These are phyloP conservation scores for Patella depressa DNA, from an alignment of 2,888 invertebrate species.

Conservation along the genomic window DNA sequence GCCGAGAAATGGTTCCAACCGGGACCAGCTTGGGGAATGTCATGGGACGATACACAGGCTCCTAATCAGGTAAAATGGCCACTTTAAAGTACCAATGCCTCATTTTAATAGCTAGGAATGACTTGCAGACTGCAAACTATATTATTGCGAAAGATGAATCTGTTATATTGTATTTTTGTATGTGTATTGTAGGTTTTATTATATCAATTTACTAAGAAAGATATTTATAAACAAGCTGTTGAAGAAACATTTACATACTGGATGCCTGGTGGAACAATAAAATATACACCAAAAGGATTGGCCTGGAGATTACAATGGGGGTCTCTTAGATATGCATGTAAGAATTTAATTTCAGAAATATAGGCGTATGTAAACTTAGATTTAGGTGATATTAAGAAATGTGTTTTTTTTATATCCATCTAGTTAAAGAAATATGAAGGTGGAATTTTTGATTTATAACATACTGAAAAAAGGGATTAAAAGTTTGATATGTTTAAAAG, in stretches of 20 bases:
- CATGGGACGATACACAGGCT: constrained; percentile 62
- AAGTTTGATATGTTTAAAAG: no score
- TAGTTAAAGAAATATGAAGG: no score
- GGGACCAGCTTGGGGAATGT: constrained; percentile 53
- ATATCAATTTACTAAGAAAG: constrained; percentile 46
- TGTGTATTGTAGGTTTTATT: constrained; percentile 37
- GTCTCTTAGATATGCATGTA: constrained; percentile 33
- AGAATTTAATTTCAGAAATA: not conserved
- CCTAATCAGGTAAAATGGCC: constrained; percentile 36
- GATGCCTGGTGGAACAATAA: constrained; percentile 26
- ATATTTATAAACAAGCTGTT: constrained; percentile 38
- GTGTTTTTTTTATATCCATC: no score
- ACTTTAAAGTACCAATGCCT: no score
- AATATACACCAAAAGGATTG: constrained; percentile 35
- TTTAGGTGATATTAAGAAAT: no score
- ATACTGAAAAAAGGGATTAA: no score
- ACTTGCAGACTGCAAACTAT: no score
- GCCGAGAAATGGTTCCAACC: constrained; percentile 46
- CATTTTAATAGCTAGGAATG: no score
- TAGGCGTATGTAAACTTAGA: no score
- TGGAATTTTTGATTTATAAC: no score
- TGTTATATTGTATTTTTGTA: no score
- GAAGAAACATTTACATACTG: constrained; percentile 27
- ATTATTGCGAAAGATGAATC: no score
- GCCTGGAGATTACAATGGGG: constrained; percentile 35